Percentiles rank a stretch among this genome's conserved stretches.
phyloP scores from a whole-genome alignment of 2,888 invertebrate species.

The Lasioglossum leucozonium region DNA sequence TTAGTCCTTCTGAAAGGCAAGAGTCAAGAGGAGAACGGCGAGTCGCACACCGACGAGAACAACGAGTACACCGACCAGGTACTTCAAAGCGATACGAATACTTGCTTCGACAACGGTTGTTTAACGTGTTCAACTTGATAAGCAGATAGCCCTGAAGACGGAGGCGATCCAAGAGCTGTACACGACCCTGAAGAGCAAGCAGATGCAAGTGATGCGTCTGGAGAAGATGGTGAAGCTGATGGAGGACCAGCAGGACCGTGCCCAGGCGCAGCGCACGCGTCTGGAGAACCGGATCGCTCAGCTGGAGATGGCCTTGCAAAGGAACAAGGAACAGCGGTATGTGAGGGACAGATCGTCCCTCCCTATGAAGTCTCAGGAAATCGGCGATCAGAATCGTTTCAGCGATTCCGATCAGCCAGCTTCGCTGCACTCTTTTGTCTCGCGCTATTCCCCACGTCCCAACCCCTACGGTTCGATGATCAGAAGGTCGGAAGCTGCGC shows the following conservation, averaged over 20 bases:
- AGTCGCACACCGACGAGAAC: conserved; percentile 56
- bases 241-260: conserved; percentile 86
- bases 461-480: neutral
- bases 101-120: neutral
- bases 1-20: conserved; percentile 87
- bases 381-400: conserved; percentile 16
- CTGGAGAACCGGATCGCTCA: conserved; percentile 87
- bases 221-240: conserved; percentile 86
- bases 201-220: conserved; percentile 86
- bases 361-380: neutral
- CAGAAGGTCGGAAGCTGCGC: conserved; percentile 1
- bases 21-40: conserved; percentile 83
- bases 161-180: conserved; percentile 86
- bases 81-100: neutral
- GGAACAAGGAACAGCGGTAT: conserved; percentile 77
- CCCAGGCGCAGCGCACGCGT: conserved; percentile 87
- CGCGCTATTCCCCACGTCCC: neutral
- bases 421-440: conserved; percentile 5
- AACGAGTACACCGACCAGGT: conserved; percentile 64
- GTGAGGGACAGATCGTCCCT: conserved; percentile 61
- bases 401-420: conserved; percentile 37
- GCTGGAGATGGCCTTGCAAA: conserved; percentile 85
- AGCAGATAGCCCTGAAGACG: conserved; percentile 86
- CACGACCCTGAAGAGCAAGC: conserved; percentile 86
- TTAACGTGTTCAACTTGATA: conserved; percentile 51